Evolutionary conservation across 2,888 invertebrate species (phyloP).

Genomic region (Hydraecia micacea): DNA sequence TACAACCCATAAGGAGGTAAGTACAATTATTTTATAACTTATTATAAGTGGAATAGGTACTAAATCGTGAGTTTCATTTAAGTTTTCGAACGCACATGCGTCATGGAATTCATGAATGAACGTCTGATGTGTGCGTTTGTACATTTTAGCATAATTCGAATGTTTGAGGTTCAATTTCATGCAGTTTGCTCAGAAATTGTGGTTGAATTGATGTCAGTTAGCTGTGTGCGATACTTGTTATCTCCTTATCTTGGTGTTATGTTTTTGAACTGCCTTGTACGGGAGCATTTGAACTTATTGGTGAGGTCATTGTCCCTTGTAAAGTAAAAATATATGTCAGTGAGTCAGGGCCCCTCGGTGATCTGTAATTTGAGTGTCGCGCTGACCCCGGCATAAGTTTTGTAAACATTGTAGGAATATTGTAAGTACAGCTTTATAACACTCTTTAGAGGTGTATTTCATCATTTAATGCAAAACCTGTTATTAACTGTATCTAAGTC

Average conservation of each 20-base stretch:
- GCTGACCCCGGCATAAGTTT: conserved; percentile 29
- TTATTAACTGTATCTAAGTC: conserved; percentile 28
- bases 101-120: conserved; percentile 68
- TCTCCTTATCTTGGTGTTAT: conserved; percentile 21
- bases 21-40: conserved; percentile 56
- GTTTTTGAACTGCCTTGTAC: conserved; percentile 24
- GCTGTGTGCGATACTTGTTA: conserved; percentile 32
- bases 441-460: not conserved
- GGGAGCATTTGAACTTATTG: conserved; percentile 33
- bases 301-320: conserved; percentile 58
- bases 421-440: not conserved
- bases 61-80: conserved; percentile 45
- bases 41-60: conserved; percentile 37
- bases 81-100: conserved; percentile 62
- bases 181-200: conserved; percentile 41
- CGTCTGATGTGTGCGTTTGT: conserved; percentile 44
- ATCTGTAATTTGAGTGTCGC: conserved; percentile 46
- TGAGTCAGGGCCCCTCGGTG: conserved; percentile 51
- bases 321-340: conserved; percentile 59
- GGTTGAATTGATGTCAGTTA: conserved; percentile 32
- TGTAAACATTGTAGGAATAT: conserved; percentile 24
- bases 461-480: conserved; percentile 29
- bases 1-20: conserved; percentile 55
- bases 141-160: conserved; percentile 59
- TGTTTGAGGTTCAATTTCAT: conserved; percentile 49